These are phyloP conservation scores for Calephelis nemesis DNA, from an alignment of 1,140 invertebrate genomes.

Conservation along the genomic window DNA sequence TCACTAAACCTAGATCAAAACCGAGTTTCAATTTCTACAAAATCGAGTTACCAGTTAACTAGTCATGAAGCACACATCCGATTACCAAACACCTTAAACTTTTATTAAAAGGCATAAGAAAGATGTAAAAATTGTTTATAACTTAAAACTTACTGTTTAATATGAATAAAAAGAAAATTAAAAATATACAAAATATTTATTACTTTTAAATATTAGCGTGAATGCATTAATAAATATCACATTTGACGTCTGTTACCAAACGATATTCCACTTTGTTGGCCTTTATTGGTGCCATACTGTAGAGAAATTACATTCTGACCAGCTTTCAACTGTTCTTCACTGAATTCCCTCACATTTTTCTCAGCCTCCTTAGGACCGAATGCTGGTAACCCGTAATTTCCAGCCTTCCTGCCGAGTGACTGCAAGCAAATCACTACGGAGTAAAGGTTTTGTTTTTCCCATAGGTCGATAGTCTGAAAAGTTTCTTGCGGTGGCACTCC, in stretches of 20 bases:
- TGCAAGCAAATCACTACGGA: constrained; percentile 97
- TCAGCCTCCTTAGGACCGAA: constrained; percentile 96
- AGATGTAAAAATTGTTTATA: constrained; percentile 14
- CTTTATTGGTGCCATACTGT: constrained; percentile 97
- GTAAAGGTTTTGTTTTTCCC: constrained; percentile 97
- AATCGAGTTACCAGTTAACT: constrained; percentile 5
- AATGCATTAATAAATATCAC: constrained; percentile 77
- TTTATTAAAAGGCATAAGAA: constrained; percentile 3
- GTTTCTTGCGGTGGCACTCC: constrained; percentile 97
- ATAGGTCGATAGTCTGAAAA: constrained; percentile 98
- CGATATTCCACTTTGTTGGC: constrained; percentile 94
- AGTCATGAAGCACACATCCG: constrained; percentile 19
- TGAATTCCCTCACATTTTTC: constrained; percentile 92
- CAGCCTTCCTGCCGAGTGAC: constrained; percentile 95
- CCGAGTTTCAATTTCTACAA: constrained; percentile 1
- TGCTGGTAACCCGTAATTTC: constrained; percentile 91
- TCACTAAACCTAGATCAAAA: neutral
- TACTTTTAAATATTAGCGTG: constrained; percentile 39
- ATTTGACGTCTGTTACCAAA: constrained; percentile 97
- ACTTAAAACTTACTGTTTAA: constrained; percentile 33
- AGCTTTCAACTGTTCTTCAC: constrained; percentile 93
- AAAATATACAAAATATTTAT: constrained; percentile 58
- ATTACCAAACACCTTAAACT: neutral
- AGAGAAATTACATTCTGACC: constrained; percentile 94
- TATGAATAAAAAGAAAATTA: constrained; percentile 40